Percentiles rank a stretch among this genome's conserved stretches.
These are phyloP conservation scores for Zootoca vivipara DNA, from an alignment of 2,113 vertebrate species.

Conservation along the genomic window DNA sequence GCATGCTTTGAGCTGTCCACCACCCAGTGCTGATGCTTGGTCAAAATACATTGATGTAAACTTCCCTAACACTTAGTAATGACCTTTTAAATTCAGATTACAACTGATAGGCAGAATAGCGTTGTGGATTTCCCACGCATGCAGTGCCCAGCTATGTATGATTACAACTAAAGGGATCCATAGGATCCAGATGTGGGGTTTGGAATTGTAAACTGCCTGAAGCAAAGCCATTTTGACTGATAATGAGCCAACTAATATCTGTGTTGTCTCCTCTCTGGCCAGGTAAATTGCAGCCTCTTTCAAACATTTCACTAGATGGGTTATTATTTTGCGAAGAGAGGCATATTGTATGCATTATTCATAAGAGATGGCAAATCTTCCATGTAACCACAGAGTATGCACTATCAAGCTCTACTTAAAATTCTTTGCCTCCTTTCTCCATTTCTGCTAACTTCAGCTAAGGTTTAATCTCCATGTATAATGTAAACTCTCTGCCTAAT, in stretches of 20 bases:
- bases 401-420: constrained; percentile 49
- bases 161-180: neutral
- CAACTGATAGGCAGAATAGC: neutral
- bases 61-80: neutral
- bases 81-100: neutral
- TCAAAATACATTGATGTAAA: neutral
- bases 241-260: neutral
- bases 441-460: constrained; percentile 46
- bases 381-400: constrained; percentile 26
- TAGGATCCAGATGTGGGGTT: neutral
- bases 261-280: constrained; percentile 21
- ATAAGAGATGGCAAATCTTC: constrained; percentile 39
- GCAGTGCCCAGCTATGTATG: neutral
- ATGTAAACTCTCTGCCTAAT: constrained; percentile 42
- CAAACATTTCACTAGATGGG: constrained; percentile 37
- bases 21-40: neutral
- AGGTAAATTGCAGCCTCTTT: constrained; percentile 27
- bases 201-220: neutral
- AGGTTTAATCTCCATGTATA: constrained; percentile 47
- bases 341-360: constrained; percentile 45
- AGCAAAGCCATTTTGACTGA: constrained; percentile 4
- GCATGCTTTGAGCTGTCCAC: neutral
- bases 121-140: neutral
- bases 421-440: constrained; percentile 44
- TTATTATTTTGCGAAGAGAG: constrained; percentile 49